These are phyloP conservation scores for Pseudomyrmex pallidus DNA, from an alignment of 1,140 invertebrate species.

Conservation along the genomic window DNA sequence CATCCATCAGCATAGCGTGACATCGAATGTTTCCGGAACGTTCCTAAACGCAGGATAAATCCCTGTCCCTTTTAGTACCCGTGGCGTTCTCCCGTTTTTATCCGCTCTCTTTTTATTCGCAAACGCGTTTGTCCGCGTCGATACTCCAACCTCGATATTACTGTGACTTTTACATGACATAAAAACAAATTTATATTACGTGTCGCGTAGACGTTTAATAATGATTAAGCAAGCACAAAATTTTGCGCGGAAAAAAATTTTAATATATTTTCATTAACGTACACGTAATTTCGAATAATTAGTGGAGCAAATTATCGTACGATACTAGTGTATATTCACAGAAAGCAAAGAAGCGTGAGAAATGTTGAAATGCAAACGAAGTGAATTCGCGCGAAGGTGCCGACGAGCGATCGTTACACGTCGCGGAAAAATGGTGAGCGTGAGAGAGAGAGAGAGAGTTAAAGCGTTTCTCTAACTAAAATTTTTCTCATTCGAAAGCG, in stretches of 20 bases:
- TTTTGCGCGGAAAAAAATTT: neutral
- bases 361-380: conserved; percentile 40
- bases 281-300: no score
- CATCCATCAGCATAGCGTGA: conserved; percentile 54
- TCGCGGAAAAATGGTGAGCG: conserved; percentile 24
- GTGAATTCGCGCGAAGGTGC: conserved; percentile 34
- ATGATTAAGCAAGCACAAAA: neutral
- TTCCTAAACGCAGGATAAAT: conserved; percentile 52
- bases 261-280: no score
- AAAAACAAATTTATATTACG: conserved; percentile 31
- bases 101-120: conserved; percentile 4
- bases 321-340: no score
- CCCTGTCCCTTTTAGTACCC: conserved; percentile 42
- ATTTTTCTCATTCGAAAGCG: conserved; percentile 59
- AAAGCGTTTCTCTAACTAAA: conserved; percentile 60
- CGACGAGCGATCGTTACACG: conserved; percentile 49
- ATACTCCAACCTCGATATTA: conserved; percentile 39
- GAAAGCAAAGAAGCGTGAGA: conserved; percentile 17
- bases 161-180: conserved; percentile 29
- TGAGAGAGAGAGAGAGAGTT: neutral
- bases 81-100: neutral
- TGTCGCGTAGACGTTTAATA: neutral
- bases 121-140: conserved; percentile 17
- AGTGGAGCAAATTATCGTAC: no score
- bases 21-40: conserved; percentile 40